These are phyloP conservation scores for Aselliscus stoliczkanus DNA, from an alignment of 2,797 vertebrate species.

Conservation along the genomic window DNA sequence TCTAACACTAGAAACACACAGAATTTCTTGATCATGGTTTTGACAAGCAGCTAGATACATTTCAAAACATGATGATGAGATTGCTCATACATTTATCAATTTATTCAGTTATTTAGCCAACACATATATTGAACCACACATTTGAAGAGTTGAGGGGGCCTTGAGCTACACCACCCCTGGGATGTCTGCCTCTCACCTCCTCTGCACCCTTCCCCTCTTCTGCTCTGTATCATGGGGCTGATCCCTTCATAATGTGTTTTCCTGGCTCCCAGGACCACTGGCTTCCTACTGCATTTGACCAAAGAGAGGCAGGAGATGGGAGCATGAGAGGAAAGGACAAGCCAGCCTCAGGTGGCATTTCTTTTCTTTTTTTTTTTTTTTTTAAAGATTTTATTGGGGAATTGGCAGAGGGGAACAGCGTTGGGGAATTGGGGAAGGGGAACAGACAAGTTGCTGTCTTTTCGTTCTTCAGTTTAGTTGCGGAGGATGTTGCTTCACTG, in stretches of 20 bases:
- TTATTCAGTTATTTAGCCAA: not conserved
- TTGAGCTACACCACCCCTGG: not conserved
- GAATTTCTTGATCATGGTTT: not conserved
- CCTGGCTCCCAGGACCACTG: not conserved
- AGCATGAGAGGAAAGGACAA: not conserved
- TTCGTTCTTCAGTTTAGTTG: too few species aligned
- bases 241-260: fast-evolving
- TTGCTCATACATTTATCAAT: not conserved
- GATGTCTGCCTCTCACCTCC: too few species aligned
- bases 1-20: not conserved
- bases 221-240: not conserved
- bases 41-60: not conserved
- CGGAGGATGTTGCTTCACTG: too few species aligned
- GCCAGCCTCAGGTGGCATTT: not conserved
- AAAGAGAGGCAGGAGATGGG: not conserved
- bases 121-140: not conserved
- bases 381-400: too few species aligned
- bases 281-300: not conserved
- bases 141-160: not conserved
- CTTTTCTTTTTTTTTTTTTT: too few species aligned
- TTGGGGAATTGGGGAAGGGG: too few species aligned
- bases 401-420: too few species aligned
- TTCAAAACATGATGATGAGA: not conserved
- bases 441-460: too few species aligned
- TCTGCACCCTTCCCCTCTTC: not conserved